phyloP scores from a whole-genome alignment of 2,888 invertebrate genomes.

The Tetramorium bicarinatum region DNA sequence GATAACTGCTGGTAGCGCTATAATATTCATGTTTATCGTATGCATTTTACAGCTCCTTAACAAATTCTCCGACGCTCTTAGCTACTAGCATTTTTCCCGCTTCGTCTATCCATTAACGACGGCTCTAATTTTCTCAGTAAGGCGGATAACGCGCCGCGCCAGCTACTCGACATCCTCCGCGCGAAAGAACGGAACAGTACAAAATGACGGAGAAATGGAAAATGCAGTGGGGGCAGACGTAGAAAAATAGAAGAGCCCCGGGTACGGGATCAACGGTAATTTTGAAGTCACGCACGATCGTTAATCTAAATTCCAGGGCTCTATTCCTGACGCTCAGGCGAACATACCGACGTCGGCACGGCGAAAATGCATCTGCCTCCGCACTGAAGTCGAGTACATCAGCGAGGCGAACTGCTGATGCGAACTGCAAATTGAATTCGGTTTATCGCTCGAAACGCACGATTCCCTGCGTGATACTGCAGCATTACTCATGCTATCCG shows the following conservation, averaged over 20 bases:
- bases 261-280: constrained; percentile 59
- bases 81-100: constrained; percentile 16
- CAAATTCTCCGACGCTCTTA: not conserved
- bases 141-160: constrained; percentile 18
- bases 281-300: constrained; percentile 75
- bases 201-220: constrained; percentile 27
- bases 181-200: not conserved
- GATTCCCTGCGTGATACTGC: constrained; percentile 27
- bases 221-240: not conserved
- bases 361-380: constrained; percentile 70
- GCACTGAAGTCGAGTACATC: constrained; percentile 56
- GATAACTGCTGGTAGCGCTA: not conserved
- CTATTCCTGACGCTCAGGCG: constrained; percentile 60
- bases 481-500: constrained; percentile 17
- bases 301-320: constrained; percentile 74
- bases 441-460: constrained; percentile 50
- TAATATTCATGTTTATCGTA: constrained; percentile 28
- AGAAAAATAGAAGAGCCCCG: constrained; percentile 46
- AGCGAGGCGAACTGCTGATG: constrained; percentile 42
- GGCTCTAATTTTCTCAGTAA: constrained; percentile 42
- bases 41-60: constrained; percentile 16
- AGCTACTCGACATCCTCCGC: constrained; percentile 38
- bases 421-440: constrained; percentile 43
- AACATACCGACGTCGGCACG: constrained; percentile 68
- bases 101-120: constrained; percentile 34